These are phyloP conservation scores for Volucella zonaria DNA, from an alignment of 2,888 invertebrate genomes.

Conservation along the genomic window DNA sequence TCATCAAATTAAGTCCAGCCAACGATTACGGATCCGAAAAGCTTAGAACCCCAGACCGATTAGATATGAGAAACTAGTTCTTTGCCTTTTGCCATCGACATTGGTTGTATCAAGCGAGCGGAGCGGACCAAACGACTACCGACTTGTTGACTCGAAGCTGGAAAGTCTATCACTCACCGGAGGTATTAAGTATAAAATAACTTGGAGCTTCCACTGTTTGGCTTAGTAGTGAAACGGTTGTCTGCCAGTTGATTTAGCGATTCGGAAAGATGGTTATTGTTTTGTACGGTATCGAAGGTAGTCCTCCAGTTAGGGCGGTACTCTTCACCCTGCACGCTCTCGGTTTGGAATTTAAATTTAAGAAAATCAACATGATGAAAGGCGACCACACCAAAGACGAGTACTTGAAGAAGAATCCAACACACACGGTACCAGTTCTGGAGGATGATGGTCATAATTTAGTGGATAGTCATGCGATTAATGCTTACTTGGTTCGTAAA, in stretches of 20 bases:
- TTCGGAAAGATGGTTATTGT: slow-evolving; percentile 64
- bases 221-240: slow-evolving; percentile 49
- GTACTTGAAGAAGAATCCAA: slow-evolving; percentile 83
- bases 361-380: slow-evolving; percentile 75
- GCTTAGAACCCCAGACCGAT: slow-evolving; percentile 43
- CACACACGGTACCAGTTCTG: slow-evolving; percentile 82
- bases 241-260: slow-evolving; percentile 7
- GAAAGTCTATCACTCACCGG: slow-evolving; percentile 29
- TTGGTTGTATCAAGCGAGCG: not conserved
- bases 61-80: slow-evolving; percentile 57
- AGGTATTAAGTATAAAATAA: slow-evolving; percentile 50
- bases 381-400: slow-evolving; percentile 76
- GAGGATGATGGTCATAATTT: slow-evolving; percentile 78
- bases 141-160: not conserved
- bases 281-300: slow-evolving; percentile 78
- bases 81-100: not conserved
- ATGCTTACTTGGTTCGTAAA: slow-evolving; percentile 83
- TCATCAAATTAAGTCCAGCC: slow-evolving; percentile 37
- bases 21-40: slow-evolving; percentile 39
- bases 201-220: slow-evolving; percentile 38
- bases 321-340: slow-evolving; percentile 78
- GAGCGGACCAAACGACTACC: not conserved
- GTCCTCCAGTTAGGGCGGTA: slow-evolving; percentile 79
- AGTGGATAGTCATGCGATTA: slow-evolving; percentile 83
- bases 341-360: slow-evolving; percentile 73